These are phyloP conservation scores for Orchesella cincta DNA, from an alignment of 1,140 invertebrate genomes.

Conservation along the genomic window DNA sequence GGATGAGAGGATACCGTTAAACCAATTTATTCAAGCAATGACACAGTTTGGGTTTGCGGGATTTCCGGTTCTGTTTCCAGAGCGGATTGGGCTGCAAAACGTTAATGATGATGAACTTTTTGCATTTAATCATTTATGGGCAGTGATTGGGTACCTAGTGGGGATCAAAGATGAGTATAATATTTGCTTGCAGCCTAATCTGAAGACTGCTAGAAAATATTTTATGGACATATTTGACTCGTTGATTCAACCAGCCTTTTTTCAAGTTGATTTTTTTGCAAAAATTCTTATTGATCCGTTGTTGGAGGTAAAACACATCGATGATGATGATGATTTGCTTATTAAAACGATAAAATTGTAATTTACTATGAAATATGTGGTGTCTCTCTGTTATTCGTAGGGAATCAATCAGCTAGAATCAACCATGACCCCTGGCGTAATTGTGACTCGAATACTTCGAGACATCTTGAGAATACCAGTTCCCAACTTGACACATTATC, in stretches of 20 bases:
- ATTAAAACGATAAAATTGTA: too few species aligned
- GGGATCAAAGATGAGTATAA: conserved; percentile 61
- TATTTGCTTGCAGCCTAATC: conserved; percentile 51
- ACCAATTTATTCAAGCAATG: conserved; percentile 77
- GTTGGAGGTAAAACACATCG: neutral
- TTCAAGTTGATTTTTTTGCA: neutral
- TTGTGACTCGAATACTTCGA: neutral
- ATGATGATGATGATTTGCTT: too few species aligned
- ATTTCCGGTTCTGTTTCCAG: conserved; percentile 66
- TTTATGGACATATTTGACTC: conserved; percentile 22
- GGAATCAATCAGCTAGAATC: neutral
- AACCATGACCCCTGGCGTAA: neutral
- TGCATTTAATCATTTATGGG: conserved; percentile 59
- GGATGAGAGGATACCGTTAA: conserved; percentile 51
- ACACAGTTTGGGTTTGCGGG: conserved; percentile 86
- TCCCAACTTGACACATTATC: neutral
- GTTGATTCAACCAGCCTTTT: conserved; percentile 2
- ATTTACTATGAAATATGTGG: too few species aligned
- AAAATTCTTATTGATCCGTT: neutral
- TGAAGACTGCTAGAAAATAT: conserved; percentile 54
- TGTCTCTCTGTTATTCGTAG: neutral
- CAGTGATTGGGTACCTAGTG: conserved; percentile 56
- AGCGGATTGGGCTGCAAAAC: conserved; percentile 57
- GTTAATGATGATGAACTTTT: conserved; percentile 54
- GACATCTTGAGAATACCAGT: neutral